Base-by-base conservation (phyloP, 2,888 invertebrate genomes). In the Pinctada fucata region DNA sequence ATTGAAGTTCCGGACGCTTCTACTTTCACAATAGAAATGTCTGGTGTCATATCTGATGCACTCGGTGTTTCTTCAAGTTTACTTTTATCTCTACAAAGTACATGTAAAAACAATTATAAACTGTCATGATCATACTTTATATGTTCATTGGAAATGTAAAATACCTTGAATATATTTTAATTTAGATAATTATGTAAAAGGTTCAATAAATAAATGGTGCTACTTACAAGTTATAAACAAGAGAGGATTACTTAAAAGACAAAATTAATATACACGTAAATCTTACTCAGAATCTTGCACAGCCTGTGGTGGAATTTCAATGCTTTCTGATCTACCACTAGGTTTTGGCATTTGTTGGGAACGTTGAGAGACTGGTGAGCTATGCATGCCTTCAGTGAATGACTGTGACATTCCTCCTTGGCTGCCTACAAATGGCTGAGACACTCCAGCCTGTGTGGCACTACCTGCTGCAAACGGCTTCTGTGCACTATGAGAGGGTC, bases 381-480 rank as follows among this genome's bases (percentile, higher is more conserved):
- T 51, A 8, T 8, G n/a, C 31, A 58, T 58, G 45, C 31, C 49
- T 66, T 71, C 66, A 13, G 75, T 50, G 45, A 71, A 74, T 47
- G 65, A 64, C 52, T 69, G 70, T 51, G 74, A 72, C 72, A 74
- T 74, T 31, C 31, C 31, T 31, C 31, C 31, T 68, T 31, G 31
- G 31, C 31, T 31, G 31, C 31, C 31, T 31, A 31, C 31, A 31
- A 71, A 74, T 47, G 65, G 51, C 52, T 69, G 70, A 49, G 74
- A 72, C 72, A 74, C 70, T 6, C 49, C 68, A 58, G 71, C 66
- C 64, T 79, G 79, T 31, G 75, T 63, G 45, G 80, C 80, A 78
- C 80, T 80, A n/a, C 80, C 80, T 64, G 75, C 72, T 2, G 80
- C 80, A 75, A 80, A 80, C 47, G 80, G 71, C 45, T 80, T 80